Percentiles rank a stretch among this genome's conserved stretches.
These are phyloP conservation scores for Phyllostomus discolor DNA, from an alignment of 2,113 vertebrate genomes.

Conservation along the genomic window DNA sequence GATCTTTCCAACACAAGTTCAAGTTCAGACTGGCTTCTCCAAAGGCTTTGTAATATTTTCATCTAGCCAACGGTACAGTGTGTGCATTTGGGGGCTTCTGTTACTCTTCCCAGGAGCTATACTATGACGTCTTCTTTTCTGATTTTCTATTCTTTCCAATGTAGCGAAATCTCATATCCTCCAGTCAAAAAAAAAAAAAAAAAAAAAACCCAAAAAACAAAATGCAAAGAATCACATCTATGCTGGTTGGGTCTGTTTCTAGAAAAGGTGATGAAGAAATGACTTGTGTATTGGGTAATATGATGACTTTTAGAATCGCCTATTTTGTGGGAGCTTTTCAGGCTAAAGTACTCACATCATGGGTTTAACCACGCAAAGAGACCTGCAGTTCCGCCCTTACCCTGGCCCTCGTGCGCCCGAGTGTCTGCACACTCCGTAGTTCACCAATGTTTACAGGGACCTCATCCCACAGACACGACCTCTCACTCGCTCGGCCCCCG, in stretches of 20 bases:
- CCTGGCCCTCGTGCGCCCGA: background rate
- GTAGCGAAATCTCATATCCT: background rate
- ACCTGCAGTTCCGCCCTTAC: fast-evolving
- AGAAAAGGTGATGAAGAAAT: background rate
- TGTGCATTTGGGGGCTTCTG: background rate
- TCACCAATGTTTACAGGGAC: background rate
- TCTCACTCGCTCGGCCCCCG: background rate
- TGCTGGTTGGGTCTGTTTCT: background rate
- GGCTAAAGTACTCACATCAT: background rate
- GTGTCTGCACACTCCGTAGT: background rate
- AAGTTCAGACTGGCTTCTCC: background rate
- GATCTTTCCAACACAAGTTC: background rate
- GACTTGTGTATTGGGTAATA: background rate
- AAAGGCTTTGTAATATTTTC: background rate
- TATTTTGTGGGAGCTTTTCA: background rate
- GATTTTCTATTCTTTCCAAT: background rate
- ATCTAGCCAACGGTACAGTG: background rate
- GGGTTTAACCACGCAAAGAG: background rate
- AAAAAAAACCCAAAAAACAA: no score
- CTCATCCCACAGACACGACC: background rate
- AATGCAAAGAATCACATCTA: background rate
- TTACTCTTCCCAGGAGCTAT: background rate
- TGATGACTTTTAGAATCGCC: background rate
- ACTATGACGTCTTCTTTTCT: no score
- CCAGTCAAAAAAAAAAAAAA: background rate